Evolutionary conservation across 2,113 vertebrate species (phyloP).

Genomic region (Neofelis nebulosa): DNA sequence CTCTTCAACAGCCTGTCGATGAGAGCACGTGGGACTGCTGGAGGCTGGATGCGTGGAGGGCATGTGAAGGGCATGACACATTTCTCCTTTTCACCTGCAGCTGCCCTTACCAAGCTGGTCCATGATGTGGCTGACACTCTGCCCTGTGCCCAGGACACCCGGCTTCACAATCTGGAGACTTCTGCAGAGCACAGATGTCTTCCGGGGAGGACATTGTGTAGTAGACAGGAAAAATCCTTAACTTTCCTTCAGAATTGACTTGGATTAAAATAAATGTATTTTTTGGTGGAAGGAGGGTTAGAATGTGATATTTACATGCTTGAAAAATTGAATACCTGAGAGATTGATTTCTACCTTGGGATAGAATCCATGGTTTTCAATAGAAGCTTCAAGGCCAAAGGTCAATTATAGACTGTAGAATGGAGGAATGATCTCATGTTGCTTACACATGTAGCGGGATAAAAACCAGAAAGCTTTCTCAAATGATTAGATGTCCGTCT

Average conservation of each 20-base stretch:
- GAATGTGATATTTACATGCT: not conserved
- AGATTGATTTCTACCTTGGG: not conserved
- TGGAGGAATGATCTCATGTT: not conserved
- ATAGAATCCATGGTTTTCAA: not conserved
- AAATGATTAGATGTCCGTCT: not conserved
- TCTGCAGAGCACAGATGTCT: not conserved
- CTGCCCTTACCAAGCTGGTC: not conserved
- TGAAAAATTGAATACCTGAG: conserved; percentile 4
- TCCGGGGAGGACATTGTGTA: not conserved
- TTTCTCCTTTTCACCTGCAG: not conserved
- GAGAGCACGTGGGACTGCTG: fast-evolving
- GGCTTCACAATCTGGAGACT: not conserved
- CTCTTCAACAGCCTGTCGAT: not conserved
- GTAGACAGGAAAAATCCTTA: not conserved
- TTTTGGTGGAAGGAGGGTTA: not conserved
- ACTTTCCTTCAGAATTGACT: not conserved
- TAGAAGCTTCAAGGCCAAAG: not conserved
- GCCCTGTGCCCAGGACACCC: not conserved
- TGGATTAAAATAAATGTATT: not conserved
- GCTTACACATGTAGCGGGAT: not conserved
- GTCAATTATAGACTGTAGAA: not conserved
- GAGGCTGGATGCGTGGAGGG: not conserved
- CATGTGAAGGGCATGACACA: fast-evolving
- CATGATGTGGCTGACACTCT: not conserved
- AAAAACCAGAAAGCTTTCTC: not conserved